Conservation (phyloP, 2,888 invertebrate genomes). For the Lamellibrachia satsuma region DNA sequence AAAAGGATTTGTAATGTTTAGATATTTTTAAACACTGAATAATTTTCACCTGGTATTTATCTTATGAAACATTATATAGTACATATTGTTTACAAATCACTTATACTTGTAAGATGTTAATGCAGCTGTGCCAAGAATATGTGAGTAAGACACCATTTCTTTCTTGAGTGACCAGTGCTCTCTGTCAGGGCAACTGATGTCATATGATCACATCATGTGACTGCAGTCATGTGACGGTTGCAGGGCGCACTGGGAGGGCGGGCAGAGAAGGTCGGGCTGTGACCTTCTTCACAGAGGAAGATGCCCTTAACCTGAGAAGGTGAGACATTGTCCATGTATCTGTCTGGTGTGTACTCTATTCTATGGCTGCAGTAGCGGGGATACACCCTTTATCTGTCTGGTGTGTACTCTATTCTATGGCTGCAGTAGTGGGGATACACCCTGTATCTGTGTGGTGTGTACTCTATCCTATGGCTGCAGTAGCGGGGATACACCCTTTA, state of each 20-base stretch:
- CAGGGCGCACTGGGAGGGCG: conserved; percentile 85
- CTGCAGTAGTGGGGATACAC: no score
- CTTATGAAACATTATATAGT: no score
- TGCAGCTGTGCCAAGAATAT: not conserved
- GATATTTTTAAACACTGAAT: no score
- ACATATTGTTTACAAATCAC: no score
- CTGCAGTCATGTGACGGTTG: not conserved
- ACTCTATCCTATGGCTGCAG: no score
- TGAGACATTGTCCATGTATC: conserved; percentile 59
- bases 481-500: no score
- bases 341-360: not conserved
- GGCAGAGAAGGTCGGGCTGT: conserved; percentile 87
- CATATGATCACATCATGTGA: not conserved
- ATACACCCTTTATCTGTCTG: no score
- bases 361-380: not conserved
- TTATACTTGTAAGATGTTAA: no score
- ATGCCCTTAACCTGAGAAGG: conserved; percentile 86
- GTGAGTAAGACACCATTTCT: not conserved
- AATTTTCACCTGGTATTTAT: not conserved
- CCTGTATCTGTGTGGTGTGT: no score
- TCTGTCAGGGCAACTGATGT: not conserved
- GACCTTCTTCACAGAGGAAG: conserved; percentile 92
- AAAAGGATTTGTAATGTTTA: no score
- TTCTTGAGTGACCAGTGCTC: not conserved
- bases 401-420: no score